phyloP scores from a whole-genome alignment of 2,888 invertebrate genomes.

The Diaprepes abbreviatus region DNA sequence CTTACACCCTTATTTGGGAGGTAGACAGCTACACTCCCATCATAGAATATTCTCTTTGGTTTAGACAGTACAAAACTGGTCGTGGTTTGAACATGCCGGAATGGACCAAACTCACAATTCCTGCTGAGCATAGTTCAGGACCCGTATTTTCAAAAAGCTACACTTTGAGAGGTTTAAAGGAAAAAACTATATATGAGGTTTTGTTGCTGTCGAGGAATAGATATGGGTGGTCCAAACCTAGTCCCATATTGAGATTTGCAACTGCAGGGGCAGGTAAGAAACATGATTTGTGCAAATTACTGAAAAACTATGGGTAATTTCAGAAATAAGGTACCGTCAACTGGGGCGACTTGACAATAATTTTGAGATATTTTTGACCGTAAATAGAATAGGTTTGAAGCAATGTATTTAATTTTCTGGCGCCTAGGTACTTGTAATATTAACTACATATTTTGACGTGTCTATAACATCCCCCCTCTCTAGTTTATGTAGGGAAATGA shows the following conservation, averaged over 20 bases:
- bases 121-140: slow-evolving; percentile 76
- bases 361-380: no score
- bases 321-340: no score
- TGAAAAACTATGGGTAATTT: no score
- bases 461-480: no score
- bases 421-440: no score
- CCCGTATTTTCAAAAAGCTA: slow-evolving; percentile 84
- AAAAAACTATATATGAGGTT: slow-evolving; percentile 83
- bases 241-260: slow-evolving; percentile 80
- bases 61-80: slow-evolving; percentile 70
- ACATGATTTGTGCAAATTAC: no score
- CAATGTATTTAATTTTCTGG: no score
- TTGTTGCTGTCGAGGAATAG: slow-evolving; percentile 84
- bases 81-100: slow-evolving; percentile 69
- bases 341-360: no score
- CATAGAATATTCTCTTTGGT: slow-evolving; percentile 78
- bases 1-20: slow-evolving; percentile 85
- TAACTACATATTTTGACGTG: no score
- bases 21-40: slow-evolving; percentile 87
- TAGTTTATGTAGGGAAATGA: no score
- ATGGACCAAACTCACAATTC: slow-evolving; percentile 80
- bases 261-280: slow-evolving; percentile 82
- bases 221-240: slow-evolving; percentile 88
- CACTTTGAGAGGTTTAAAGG: slow-evolving; percentile 80
- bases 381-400: no score